These are phyloP conservation scores for Timema podura DNA, from an alignment of 2,888 invertebrate genomes.

Conservation along the genomic window DNA sequence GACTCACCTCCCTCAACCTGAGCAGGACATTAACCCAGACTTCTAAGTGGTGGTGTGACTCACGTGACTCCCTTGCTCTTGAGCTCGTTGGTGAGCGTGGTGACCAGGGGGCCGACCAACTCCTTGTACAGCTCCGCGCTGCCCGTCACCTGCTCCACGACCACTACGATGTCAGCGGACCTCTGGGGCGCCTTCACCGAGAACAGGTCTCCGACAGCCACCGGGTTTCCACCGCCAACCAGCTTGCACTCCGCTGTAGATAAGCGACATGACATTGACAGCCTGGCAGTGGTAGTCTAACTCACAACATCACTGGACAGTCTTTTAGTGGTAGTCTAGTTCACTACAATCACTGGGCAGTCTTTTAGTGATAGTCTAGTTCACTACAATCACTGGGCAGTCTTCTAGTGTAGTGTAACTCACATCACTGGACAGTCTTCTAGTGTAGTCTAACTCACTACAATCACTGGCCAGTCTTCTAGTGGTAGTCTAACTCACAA, in stretches of 20 bases:
- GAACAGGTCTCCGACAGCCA: slow-evolving; percentile 58
- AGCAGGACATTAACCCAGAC: not conserved
- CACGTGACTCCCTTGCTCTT: slow-evolving; percentile 58
- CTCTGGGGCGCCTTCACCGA: slow-evolving; percentile 63
- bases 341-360: too few relatives aligned
- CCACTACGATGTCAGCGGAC: slow-evolving; percentile 75
- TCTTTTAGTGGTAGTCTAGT: too few relatives aligned
- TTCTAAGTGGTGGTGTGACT: not conserved
- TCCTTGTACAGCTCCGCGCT: slow-evolving; percentile 63
- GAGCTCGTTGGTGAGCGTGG: slow-evolving; percentile 55
- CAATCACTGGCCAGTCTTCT: too few relatives aligned
- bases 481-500: slow-evolving; percentile 44
- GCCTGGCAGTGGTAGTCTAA: not conserved
- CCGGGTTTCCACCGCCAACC: slow-evolving; percentile 43
- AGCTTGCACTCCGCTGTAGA: slow-evolving; percentile 40
- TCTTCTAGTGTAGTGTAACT: too few relatives aligned
- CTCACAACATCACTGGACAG: too few relatives aligned
- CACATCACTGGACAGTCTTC: too few relatives aligned
- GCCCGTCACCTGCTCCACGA: slow-evolving; percentile 62
- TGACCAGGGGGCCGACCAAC: slow-evolving; percentile 57
- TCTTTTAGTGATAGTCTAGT: too few relatives aligned
- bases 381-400: too few relatives aligned
- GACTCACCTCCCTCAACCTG: not conserved
- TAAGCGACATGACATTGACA: not conserved
- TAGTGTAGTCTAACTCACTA: too few relatives aligned